Base-by-base conservation (phyloP, 92 coral and sea anemone species). In the Parazoanthus atlanticus region DNA sequence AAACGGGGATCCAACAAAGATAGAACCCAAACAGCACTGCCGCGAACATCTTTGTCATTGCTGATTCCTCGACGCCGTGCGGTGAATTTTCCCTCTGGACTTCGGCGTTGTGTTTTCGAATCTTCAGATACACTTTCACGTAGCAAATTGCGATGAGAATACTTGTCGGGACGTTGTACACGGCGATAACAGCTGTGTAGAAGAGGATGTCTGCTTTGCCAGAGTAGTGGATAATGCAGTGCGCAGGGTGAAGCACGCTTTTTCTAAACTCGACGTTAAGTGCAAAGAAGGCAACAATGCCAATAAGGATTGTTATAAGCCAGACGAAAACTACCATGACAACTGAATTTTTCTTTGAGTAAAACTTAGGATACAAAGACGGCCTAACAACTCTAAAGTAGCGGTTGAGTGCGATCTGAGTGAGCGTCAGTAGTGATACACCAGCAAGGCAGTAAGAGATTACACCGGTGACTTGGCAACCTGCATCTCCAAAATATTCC, bases 401-500 rank as follows among this genome's bases (percentile, higher is more conserved):
- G 28, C 82, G 52, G 66, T 78, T 78, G 82, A 78, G 19, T 47
- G 82, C 82, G 8, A 78, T 78, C 54, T 78, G 82, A 49, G 82
- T 49, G 38, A 78, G 10, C 41, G 82, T 78, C 17, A 78, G 36
- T 58, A 46, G 58, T 6, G 82, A 78, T 28, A 78, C 17, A 3
- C 82, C 82, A 12, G 82, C 82, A 28, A 78, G 82, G 38, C 82
- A 78, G 29, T 78, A 78, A 29, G 34, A 54, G 40, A 49, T 47
- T 6, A 78, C 12, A 8, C 86, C 86, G 0, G 74, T 66, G 74
- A 81, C 33, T 1, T 64, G 47, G 33, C 86, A 81, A 23, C 86
- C 86, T 34, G 43, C 86, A 64, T 81, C 86, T 25, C 86, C 86
- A n/a, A 58, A 36, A 61, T 61, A 61, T 13, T 49, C 47, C 40